Evolutionary conservation across 2,797 vertebrate species (phyloP).

Genomic region (Danio kyathit): DNA sequence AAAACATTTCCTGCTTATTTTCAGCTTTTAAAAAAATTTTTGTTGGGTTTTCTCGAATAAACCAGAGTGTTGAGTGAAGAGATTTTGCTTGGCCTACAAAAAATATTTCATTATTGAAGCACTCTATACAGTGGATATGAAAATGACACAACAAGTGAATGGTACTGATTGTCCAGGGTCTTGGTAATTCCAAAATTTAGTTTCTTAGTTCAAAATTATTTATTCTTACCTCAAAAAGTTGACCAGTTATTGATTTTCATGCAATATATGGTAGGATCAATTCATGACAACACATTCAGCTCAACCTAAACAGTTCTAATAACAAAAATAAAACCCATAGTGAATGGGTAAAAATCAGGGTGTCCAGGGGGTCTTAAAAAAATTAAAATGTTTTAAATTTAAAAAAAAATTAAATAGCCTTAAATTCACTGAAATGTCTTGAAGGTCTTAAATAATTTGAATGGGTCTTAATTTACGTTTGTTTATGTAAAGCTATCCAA

Average conservation of each 20-base stretch:
- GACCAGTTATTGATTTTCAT: not conserved
- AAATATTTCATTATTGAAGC: not conserved
- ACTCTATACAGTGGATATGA: not conserved
- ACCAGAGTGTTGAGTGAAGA: not conserved
- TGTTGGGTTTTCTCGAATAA: not conserved
- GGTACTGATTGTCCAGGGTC: not conserved
- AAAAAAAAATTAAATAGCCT: too few relatives aligned
- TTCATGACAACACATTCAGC: not conserved
- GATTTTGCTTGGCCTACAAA: not conserved
- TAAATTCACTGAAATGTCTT: too few relatives aligned
- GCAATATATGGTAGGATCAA: not conserved
- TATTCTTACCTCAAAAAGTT: not conserved
- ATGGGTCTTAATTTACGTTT: too few relatives aligned
- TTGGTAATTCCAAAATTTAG: not conserved
- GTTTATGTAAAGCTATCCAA: too few relatives aligned
- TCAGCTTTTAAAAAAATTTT: too few relatives aligned
- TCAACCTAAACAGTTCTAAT: not conserved
- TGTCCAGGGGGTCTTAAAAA: too few relatives aligned
- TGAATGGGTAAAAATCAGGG: too few relatives aligned
- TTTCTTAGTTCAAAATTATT: not conserved
- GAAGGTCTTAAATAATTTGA: too few relatives aligned
- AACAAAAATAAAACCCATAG: not conserved
- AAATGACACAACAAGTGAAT: not conserved
- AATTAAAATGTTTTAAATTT: too few relatives aligned
- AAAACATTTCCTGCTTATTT: not conserved